Base-by-base conservation (phyloP, 1,140 invertebrate species). In the Hestina assimilis region DNA sequence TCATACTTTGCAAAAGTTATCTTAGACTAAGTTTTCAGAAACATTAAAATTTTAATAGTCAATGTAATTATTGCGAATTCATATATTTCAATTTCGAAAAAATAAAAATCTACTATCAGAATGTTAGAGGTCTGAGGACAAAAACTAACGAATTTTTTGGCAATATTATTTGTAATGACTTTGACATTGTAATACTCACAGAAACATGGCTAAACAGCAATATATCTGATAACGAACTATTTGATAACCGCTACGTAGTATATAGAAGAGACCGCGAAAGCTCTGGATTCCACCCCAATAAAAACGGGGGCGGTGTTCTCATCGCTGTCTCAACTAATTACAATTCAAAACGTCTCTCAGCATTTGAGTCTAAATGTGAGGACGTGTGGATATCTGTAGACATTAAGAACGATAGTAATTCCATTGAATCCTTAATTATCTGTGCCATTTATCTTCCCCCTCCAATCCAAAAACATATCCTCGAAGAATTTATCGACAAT, bases 111-210 rank as follows among this genome's bases (percentile, higher is more conserved):
- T 62, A 51, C 31, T 54, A 47, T 20, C 35, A 48, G 12, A 55
- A 54, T 19, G 14, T 28, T 2, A 15, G 35, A 4, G 42, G 43
- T 2, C 8, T 62, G 15, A 19, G 52, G 7, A 45, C 59, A n/a
- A 62, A 62, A 45, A 50, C 52, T 21, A 1, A 35, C 3, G 29
- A 62, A 9, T 46, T 62, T 12, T 50, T 43, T 28, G 21, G 24
- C 9, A 62, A 53, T 42, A 20, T 56, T 12, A 11, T 56, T 4
- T 42, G 28, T 14, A 61, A 26, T 29, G 14, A 50, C 20, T 63
- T 47, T 15, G 47, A 63, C 21, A 15, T 63, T 33, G 40, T 63
- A 41, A n/a, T 63, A 3, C 12, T 63, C 1, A 63, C 46, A 1
- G 53, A 57, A 40, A 63, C 60, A 14, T 48, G 59, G 53, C 11